These are phyloP conservation scores for Micronycteris hirsuta DNA, from an alignment of 2,113 vertebrate species.

Conservation along the genomic window DNA sequence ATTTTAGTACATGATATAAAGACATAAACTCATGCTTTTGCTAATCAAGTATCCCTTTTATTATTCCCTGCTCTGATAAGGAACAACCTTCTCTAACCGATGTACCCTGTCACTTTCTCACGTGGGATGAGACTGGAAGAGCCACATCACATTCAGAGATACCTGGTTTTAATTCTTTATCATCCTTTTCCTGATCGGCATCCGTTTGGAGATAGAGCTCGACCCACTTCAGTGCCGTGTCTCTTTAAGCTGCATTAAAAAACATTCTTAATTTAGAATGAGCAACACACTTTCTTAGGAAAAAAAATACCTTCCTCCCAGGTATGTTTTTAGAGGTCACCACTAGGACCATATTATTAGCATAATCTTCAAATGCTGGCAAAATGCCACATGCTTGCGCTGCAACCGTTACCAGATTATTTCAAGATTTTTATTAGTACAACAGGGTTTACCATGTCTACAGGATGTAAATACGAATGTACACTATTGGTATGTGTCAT, in stretches of 20 bases:
- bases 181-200: background rate
- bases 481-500: background rate
- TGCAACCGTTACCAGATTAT: background rate
- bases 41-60: background rate
- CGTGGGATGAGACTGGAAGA: too few species aligned
- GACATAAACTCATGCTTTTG: background rate
- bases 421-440: background rate
- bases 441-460: background rate
- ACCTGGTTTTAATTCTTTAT: background rate
- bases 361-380: background rate
- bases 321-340: background rate
- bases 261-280: background rate
- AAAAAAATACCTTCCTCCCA: background rate
- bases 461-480: background rate
- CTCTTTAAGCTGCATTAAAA: background rate
- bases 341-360: background rate
- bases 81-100: background rate
- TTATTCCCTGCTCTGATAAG: background rate
- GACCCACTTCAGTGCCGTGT: background rate
- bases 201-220: background rate
- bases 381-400: background rate
- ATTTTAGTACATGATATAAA: background rate
- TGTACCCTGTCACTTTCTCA: background rate
- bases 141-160: background rate
- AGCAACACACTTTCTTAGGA: background rate